Conservation (phyloP, 2,797 vertebrate species). For the Gambelia wislizenii region DNA sequence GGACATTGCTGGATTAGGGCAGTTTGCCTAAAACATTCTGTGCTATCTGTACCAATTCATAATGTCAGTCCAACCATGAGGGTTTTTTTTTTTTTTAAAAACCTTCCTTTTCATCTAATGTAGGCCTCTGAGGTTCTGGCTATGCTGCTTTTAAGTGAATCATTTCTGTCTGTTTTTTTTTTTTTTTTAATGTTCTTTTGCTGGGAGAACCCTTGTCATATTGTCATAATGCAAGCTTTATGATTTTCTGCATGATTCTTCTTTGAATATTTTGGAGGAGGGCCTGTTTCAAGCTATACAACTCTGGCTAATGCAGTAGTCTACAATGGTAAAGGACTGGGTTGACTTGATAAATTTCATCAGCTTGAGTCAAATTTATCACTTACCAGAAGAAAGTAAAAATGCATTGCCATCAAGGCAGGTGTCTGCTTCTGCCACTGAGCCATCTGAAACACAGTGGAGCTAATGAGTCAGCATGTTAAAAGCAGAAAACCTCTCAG, state of each 20-base stretch:
- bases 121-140: not conserved
- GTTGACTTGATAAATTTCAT: not conserved
- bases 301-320: not conserved
- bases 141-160: not conserved
- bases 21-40: not conserved
- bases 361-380: not conserved
- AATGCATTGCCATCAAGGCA: not conserved
- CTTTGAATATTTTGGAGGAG: not conserved
- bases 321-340: conserved; percentile 12
- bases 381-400: conserved; percentile 5
- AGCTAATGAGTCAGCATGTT: conserved; percentile 5
- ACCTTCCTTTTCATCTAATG: not conserved
- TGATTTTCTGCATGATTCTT: too few species aligned
- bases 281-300: not conserved
- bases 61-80: not conserved
- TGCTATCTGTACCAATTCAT: not conserved
- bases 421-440: not conserved
- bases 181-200: not conserved
- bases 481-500: not conserved
- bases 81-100: too few species aligned
- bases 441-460: not conserved
- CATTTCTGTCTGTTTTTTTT: not conserved
- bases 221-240: not conserved
- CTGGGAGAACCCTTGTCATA: not conserved
- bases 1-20: not conserved